Base-by-base conservation (phyloP, 2,888 invertebrate species). In the Limnephilus marmoratus region DNA sequence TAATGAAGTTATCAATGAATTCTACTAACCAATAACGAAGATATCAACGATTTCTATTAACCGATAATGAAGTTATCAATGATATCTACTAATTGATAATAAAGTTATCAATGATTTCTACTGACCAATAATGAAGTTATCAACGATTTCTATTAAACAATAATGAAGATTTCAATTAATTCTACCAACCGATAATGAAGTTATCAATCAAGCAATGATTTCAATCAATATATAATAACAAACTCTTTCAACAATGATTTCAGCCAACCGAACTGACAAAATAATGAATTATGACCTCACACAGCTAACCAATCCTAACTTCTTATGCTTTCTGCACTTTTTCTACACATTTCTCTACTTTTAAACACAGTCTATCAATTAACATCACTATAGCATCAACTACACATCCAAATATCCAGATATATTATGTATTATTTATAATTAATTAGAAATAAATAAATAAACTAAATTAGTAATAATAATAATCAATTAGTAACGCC, bases 401-500 rank as follows among this genome's bases (percentile, higher is more conserved):
- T 68, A 68, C 68, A 68, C 68, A 68, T 68, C 9, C 24, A 68
- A 68, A n/a, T 68, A 53, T 53, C 53, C 3, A 53, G 53, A 53
- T 53, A 68, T 68, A 68, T 68, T 68, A 68, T 49, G 15, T 49
- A 49, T n/a, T 49, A 49, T 68, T 68, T 68, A 68, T 68, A 68
- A 68, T 68, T 68, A 18, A 68, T 68, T 68, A 68, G 7, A n/a
- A 68, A 68, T 68, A 68, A 68, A 68, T 68, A 68, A 68, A 68
- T 68, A 68, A 68, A 24, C 68, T n/a, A 68, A 68, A 68, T 68
- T 68, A 68, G 68, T 68, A 68, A 18, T 24, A 68, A 9, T 68
- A 68, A 68, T 68, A 68, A 68, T 68, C 68, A 68, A 68, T 68
- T 68, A 68, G n/a, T 68, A 68, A 68, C 68, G 68, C 68, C 68